Base-by-base conservation (phyloP, 2,888 invertebrate species). In the Eristalinus aeneus region DNA sequence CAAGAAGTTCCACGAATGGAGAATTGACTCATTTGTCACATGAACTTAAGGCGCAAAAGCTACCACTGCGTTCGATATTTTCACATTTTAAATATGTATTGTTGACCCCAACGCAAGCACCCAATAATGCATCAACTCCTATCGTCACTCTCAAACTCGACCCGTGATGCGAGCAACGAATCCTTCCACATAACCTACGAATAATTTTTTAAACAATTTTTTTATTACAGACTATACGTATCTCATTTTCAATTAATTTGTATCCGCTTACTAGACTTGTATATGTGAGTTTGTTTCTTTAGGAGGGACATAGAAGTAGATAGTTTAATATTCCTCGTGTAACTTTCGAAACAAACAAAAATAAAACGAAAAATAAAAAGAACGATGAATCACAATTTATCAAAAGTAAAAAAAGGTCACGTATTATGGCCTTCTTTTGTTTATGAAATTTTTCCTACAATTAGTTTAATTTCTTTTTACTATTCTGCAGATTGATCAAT, bases 251-350 rank as follows among this genome's bases (percentile, higher is more conserved):
- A 63, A 9, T 63, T 16, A 16, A 32, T n/a, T 46, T 67, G 20
- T 31, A 60, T 75, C 64, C 64, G 6, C 31, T 63, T 46, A 27
- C 6, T 68, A 61, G 63, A 53, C 60, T 74, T 71, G 46, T 75
- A 54, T 81, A 58, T 68, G 46, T 67, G 32, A 46, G 31, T 56
- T 36, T 39, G 20, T 79, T 74, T 69, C 0, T 36, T 79, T 79
- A 83, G 74, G 69, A 83, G 79, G 83, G 79, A 74, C 65, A 74
- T 79, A 65, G 73, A 83, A 83, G 54, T 74, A 69, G 73, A 83
- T 78, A 74, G 69, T 58, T 72, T 22, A n/a, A n/a, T n/a, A n/a
- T n/a, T n/a, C n/a, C n/a, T n/a, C n/a, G n/a, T n/a, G n/a, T n/a
- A n/a, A n/a, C n/a, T n/a, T n/a, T n/a, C n/a, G n/a, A 71, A 39